Percentiles rank a stretch among this genome's conserved stretches.
phyloP scores from a whole-genome alignment of 2,113 vertebrate genomes.

The Mesembrinibis cayennensis region DNA sequence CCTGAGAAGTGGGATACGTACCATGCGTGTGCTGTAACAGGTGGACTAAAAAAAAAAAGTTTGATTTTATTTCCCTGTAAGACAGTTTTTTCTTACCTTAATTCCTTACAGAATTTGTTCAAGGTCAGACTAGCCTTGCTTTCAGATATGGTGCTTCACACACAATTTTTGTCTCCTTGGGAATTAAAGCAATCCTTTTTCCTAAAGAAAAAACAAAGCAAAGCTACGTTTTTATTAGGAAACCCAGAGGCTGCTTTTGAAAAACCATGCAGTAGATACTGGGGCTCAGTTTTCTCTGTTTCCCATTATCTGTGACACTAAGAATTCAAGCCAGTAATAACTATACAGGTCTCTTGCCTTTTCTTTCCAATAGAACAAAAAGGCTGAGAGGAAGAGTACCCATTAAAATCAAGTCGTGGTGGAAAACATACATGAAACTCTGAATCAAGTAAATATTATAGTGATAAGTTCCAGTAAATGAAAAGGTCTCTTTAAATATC shows the following conservation, averaged over 20 bases:
- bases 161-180: neutral
- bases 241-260: neutral
- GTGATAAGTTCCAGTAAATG: neutral
- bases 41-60: neutral
- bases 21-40: neutral
- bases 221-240: neutral
- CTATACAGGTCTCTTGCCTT: neutral
- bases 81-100: neutral
- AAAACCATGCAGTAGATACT: neutral
- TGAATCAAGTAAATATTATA: neutral
- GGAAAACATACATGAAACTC: neutral
- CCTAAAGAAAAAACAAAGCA: neutral
- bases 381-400: accelerated
- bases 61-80: neutral
- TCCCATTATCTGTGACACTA: neutral
- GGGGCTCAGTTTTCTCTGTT: neutral
- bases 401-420: neutral
- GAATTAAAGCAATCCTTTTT: neutral
- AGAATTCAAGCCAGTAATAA: neutral
- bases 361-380: neutral
- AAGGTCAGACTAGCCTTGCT: neutral
- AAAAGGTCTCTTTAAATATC: neutral
- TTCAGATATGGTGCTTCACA: neutral
- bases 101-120: neutral
- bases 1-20: neutral